Conservation (phyloP, 35 echinoderm and acorn worm species). For the Eucidaris tribuloides region DNA sequence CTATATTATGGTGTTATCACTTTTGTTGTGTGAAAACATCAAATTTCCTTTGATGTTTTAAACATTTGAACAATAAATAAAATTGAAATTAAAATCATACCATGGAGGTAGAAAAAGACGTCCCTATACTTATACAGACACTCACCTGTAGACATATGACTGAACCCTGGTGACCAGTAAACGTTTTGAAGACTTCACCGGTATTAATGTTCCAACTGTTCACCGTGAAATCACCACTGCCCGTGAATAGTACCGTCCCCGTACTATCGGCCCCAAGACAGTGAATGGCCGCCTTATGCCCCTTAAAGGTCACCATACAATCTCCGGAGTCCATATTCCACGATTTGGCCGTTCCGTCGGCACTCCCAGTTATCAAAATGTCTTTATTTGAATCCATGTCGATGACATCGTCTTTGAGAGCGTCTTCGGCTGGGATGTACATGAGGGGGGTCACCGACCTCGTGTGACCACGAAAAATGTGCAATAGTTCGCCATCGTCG, state of each 20-base stretch:
- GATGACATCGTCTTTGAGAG: slow-evolving; percentile 88
- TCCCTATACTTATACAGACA: slow-evolving; percentile 78
- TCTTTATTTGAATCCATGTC: slow-evolving; percentile 95
- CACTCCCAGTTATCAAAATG: slow-evolving; percentile 85
- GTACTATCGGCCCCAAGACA: slow-evolving; percentile 84
- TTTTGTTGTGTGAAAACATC: too few species aligned
- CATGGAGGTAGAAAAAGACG: slow-evolving; percentile 77
- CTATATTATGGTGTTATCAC: too few species aligned
- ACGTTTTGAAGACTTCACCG: slow-evolving; percentile 67
- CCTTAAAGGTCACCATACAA: slow-evolving; percentile 66
- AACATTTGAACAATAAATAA: too few species aligned
- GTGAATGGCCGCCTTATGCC: slow-evolving; percentile 85
- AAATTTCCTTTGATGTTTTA: too few species aligned
- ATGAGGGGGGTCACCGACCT: slow-evolving; percentile 95
- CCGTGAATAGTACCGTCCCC: slow-evolving; percentile 82
- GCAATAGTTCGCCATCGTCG: slow-evolving; percentile 93
- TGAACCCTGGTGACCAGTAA: slow-evolving; percentile 71
- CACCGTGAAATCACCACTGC: slow-evolving; percentile 85
- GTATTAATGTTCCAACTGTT: slow-evolving; percentile 83
- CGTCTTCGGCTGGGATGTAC: slow-evolving; percentile 99
- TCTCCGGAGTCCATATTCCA: slow-evolving; percentile 99
- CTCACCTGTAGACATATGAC: slow-evolving; percentile 80
- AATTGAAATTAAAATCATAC: background rate
- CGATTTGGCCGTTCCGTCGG: slow-evolving; percentile 86
- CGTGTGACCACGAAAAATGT: slow-evolving; percentile 93